Evolutionary conservation across 2,797 vertebrate species (phyloP), one percentile per base, ranked within the genome.

Genomic region (Podarcis lilfordi): DNA sequence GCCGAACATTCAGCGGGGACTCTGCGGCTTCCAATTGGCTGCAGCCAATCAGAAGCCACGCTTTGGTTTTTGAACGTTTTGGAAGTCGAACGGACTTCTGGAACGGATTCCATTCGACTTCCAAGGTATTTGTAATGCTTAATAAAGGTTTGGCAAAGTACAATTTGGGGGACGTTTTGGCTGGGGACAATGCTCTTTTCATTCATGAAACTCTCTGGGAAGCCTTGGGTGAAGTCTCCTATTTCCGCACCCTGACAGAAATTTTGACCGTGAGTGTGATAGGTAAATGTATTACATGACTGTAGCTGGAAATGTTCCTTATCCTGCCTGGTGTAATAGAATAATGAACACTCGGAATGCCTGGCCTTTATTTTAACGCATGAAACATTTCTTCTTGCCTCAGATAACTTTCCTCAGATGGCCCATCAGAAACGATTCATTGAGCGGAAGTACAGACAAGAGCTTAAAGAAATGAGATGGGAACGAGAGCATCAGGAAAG

Each of bases 341-440:
- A 88, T 61, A 45, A 68, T 81, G 21, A 64, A 0, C 0, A 79
- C 19, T 55, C 78, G 74, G 81, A n/a, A 35, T 75, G 66, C 86
- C 91, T 93, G 11, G 91, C 92, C 91, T 95, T 96, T 96, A 95
- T 94, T 89, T 96, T 50, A 96, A 96, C 95, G 32, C 55, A 75
- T 95, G 92, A 97, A 95, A 95, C 96, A 85, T 97, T 92, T 97
- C 88, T 97, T 87, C 84, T 95, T 93, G 91, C 95, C 91, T 93
- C 98, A 99, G 99, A 99, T 98, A 99, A 99, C 98, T 99, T 99
- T 96, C 99, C 99, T 94, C 99, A 99, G 98, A 99, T 99, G 99
- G 98, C 99, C 96, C 98, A 99, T 98, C 99, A 99, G 98, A 99
- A 99, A 96, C 98, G 99, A 95, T 99, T 99, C 98, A 99, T 99